Percentiles rank a stretch among this genome's conserved stretches.
phyloP scores from a whole-genome alignment of 2,888 invertebrate species.

The Brassicogethes aeneus region DNA sequence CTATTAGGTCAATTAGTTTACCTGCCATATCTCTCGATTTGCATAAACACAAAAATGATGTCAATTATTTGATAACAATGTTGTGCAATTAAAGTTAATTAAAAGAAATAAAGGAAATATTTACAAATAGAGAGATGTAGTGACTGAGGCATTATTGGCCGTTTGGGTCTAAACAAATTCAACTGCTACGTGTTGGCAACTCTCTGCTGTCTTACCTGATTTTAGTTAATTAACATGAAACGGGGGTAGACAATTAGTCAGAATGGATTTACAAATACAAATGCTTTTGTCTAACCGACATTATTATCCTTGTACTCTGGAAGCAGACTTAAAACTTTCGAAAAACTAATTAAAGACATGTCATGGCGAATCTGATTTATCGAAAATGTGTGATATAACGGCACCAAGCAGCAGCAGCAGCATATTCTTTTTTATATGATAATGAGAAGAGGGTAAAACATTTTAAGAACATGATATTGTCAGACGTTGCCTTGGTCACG shows the following conservation, averaged over 20 bases:
- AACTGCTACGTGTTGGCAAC: conserved; percentile 22
- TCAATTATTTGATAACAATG: too few species aligned
- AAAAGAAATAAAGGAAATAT: too few species aligned
- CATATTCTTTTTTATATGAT: background rate
- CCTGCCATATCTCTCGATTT: too few species aligned
- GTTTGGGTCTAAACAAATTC: conserved; percentile 23
- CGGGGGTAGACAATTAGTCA: conserved; percentile 30
- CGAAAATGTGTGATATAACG: too few species aligned
- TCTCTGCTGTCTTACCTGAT: conserved; percentile 29
- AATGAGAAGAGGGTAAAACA: background rate
- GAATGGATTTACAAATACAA: conserved; percentile 16
- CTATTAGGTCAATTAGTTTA: background rate
- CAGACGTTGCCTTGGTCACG: background rate
- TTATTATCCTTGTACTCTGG: too few species aligned
- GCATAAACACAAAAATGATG: too few species aligned
- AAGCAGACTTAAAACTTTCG: too few species aligned
- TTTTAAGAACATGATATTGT: background rate
- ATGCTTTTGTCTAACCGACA: too few species aligned
- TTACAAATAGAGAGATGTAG: background rate
- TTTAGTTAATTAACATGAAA: conserved; percentile 30
- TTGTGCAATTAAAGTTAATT: too few species aligned
- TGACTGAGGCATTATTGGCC: conserved; percentile 8
- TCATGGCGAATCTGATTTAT: too few species aligned
- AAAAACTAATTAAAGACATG: too few species aligned
- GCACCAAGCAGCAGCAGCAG: too few species aligned